Percentiles rank a stretch among this genome's conserved stretches.
phyloP scores from a whole-genome alignment of 2,797 vertebrate genomes.

The Gallinago solitaria region DNA sequence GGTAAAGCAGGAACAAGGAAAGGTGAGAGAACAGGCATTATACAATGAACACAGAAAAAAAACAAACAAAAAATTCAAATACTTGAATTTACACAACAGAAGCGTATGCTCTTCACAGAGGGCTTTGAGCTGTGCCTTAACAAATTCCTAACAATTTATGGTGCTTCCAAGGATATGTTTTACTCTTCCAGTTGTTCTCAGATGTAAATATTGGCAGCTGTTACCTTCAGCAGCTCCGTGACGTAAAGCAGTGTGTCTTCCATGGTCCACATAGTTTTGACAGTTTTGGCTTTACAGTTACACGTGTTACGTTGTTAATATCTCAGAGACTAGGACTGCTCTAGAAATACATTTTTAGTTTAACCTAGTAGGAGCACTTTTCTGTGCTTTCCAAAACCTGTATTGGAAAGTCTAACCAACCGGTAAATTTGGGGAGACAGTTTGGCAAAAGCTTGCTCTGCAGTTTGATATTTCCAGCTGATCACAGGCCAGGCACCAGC shows the following conservation, averaged over 20 bases:
- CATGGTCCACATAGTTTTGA: neutral
- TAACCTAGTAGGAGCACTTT: neutral
- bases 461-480: neutral
- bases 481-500: neutral
- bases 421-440: neutral
- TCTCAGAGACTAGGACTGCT: neutral
- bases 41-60: neutral
- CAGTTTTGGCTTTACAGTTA: neutral
- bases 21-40: slow-evolving; percentile 41
- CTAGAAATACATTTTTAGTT: neutral
- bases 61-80: neutral
- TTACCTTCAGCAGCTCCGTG: neutral
- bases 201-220: neutral
- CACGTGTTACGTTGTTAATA: neutral
- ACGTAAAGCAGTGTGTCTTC: neutral
- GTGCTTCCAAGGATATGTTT: neutral
- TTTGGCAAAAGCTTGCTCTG: neutral
- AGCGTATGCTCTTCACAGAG: neutral
- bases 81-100: neutral
- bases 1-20: slow-evolving; percentile 67
- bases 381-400: neutral
- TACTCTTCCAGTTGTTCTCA: neutral
- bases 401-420: neutral
- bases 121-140: neutral
- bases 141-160: neutral